Evolutionary conservation across 2,888 invertebrate species (phyloP), one percentile per base, ranked within the genome.

Genomic region (Lithophane ornitopus): DNA sequence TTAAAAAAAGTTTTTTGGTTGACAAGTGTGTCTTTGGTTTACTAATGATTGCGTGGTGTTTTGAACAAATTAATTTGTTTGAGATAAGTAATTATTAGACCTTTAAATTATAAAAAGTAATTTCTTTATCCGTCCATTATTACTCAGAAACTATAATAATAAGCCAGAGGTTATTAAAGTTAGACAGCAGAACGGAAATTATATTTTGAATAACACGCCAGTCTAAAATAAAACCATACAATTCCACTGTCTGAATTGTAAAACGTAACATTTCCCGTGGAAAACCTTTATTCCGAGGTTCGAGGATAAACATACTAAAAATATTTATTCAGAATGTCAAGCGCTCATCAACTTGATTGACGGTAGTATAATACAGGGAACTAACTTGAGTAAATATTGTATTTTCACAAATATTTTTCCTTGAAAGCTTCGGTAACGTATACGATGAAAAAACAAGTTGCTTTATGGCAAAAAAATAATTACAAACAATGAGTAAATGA

Each of bases 291-390:
- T 84, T 82, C 56, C 56, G 61, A 59, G 73, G 52, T 78, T 70
- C 63, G 58, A 73, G 78, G 59, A 76, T 76, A 73, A 72, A 73
- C 70, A 81, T 76, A 80, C 71, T 69, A 84, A 74, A 85, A 84
- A 87, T 79, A 79, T 80, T 66, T 86, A 85, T 85, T 88, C 85
- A 78, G 68, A 81, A 78, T 73, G 88, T 81, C 79, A 88, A 83
- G 81, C 72, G 70, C 62, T 78, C 78, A 71, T 88, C 88, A 87
- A 66, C 70, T 86, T 83, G 88, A 87, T 81, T 83, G 88, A 87
- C 86, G 70, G 63, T 70, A 78, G 63, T 75, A 80, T 87, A 82
- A 84, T 80, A 82, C 67, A 41, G 73, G 73, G 74, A 85, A 87
- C 84, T 80, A 86, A 78, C 76, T 84, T 75, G 54, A 70, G 67